phyloP scores from a whole-genome alignment of 2,888 invertebrate genomes.

The Noctua pronuba region DNA sequence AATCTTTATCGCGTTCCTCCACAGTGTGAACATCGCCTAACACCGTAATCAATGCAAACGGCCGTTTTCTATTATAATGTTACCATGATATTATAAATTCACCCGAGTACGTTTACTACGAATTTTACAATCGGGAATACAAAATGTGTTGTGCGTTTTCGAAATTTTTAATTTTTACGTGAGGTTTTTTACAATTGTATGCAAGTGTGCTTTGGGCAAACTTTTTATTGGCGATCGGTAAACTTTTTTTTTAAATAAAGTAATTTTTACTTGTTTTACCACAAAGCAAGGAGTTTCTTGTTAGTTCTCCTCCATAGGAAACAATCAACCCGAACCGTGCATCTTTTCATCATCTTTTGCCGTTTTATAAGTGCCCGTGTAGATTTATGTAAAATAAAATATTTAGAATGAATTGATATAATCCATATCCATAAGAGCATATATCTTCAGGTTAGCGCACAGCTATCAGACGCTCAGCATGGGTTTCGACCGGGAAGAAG shows the following conservation, averaged over 20 bases:
- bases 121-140: conserved; percentile 74
- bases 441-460: too few species aligned
- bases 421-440: too few species aligned
- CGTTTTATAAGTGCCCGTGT: neutral
- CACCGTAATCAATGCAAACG: conserved; percentile 67
- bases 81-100: conserved; percentile 70
- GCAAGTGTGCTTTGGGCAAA: conserved; percentile 29
- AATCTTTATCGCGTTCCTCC: conserved; percentile 29
- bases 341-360: neutral
- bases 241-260: neutral
- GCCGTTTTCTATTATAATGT: conserved; percentile 71
- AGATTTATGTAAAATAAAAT: neutral
- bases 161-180: conserved; percentile 72
- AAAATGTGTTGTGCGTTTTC: conserved; percentile 66
- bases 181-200: conserved; percentile 62
- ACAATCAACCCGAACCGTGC: neutral
- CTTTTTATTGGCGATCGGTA: neutral
- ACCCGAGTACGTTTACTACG: conserved; percentile 71
- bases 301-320: neutral
- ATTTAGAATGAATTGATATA: neutral
- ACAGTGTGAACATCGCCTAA: conserved; percentile 55
- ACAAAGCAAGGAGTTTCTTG: too few species aligned
- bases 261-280: neutral
- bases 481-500: too few species aligned
- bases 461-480: too few species aligned